A percentile compares a stretch with the other conserved stretches of the same genome.
Evolutionary conservation across 2,797 vertebrate genomes (phyloP).

Genomic region (Falco naumanni): DNA sequence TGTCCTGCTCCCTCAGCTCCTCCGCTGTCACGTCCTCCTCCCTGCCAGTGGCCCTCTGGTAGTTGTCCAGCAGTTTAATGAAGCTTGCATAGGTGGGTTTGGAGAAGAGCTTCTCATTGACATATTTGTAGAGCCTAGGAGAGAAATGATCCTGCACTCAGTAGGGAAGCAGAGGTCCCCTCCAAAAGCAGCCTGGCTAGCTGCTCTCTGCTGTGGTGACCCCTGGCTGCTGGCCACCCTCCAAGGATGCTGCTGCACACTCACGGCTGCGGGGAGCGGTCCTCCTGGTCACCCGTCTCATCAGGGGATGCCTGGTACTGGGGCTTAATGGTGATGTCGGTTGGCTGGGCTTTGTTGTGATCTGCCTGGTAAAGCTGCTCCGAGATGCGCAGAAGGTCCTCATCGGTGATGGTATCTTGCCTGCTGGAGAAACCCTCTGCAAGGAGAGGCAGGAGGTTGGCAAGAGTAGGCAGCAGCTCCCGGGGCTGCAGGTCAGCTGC

Average conservation of each 20-base stretch:
- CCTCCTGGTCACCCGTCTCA: constrained; percentile 3
- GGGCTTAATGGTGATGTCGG: constrained; percentile 74
- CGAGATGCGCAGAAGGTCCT: constrained; percentile 69
- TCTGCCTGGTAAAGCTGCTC: constrained; percentile 74
- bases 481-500: neutral
- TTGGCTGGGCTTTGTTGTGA: constrained; percentile 70
- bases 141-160: neutral
- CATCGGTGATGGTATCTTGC: constrained; percentile 28
- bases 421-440: constrained; percentile 71
- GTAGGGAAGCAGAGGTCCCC: no score
- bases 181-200: neutral
- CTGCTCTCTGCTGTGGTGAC: fast-evolving
- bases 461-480: neutral
- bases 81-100: constrained; percentile 80
- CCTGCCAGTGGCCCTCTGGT: constrained; percentile 68
- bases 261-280: constrained; percentile 74
- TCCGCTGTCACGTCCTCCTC: constrained; percentile 71
- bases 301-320: constrained; percentile 42
- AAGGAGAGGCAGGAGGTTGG: neutral
- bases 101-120: constrained; percentile 78
- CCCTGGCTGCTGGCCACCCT: fast-evolving
- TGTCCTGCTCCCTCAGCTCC: constrained; percentile 74
- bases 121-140: constrained; percentile 74
- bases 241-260: neutral
- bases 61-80: constrained; percentile 80